A percentile compares a stretch with the other conserved stretches of the same genome.
phyloP scores from a whole-genome alignment of 2,888 invertebrate genomes.

The Thyatira batis region DNA sequence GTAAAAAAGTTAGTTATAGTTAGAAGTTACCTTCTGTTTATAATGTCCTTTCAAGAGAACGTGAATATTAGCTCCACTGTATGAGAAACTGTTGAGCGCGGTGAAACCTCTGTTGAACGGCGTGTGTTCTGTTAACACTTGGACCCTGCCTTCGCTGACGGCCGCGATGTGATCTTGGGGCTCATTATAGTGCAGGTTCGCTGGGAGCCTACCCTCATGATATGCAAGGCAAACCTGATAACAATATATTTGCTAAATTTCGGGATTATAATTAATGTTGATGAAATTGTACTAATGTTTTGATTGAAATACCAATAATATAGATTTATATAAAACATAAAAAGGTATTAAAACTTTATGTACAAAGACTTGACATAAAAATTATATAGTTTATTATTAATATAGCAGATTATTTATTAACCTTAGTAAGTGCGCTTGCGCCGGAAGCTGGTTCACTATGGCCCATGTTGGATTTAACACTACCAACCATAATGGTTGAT shows the following conservation, averaged over 20 bases:
- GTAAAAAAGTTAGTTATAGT: too few relatives aligned
- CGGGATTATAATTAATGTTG: too few relatives aligned
- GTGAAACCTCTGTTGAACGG: slow-evolving; percentile 41
- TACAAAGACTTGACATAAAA: too few relatives aligned
- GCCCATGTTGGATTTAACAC: slow-evolving; percentile 59
- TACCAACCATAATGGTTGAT: slow-evolving; percentile 77
- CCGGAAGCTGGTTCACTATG: slow-evolving; percentile 53
- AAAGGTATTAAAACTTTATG: too few relatives aligned
- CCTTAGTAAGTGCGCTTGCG: slow-evolving; percentile 81
- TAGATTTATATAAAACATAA: too few relatives aligned
- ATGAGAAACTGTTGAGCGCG: slow-evolving; percentile 48
- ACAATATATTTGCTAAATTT: background rate
- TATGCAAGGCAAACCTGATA: slow-evolving; percentile 50
- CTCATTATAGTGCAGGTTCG: slow-evolving; percentile 46
- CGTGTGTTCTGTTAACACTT: slow-evolving; percentile 39
- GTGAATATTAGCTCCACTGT: slow-evolving; percentile 42
- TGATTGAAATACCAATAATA: too few relatives aligned
- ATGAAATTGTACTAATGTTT: too few relatives aligned
- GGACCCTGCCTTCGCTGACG: slow-evolving; percentile 38
- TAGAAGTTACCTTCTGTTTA: slow-evolving; percentile 52
- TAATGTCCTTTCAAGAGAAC: slow-evolving; percentile 46
- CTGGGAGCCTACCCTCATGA: slow-evolving; percentile 45
- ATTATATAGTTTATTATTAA: background rate
- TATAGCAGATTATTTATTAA: slow-evolving; percentile 14
- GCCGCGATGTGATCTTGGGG: slow-evolving; percentile 36